Base-by-base conservation (phyloP, 2,113 vertebrate species). In the Plotosus lineatus region DNA sequence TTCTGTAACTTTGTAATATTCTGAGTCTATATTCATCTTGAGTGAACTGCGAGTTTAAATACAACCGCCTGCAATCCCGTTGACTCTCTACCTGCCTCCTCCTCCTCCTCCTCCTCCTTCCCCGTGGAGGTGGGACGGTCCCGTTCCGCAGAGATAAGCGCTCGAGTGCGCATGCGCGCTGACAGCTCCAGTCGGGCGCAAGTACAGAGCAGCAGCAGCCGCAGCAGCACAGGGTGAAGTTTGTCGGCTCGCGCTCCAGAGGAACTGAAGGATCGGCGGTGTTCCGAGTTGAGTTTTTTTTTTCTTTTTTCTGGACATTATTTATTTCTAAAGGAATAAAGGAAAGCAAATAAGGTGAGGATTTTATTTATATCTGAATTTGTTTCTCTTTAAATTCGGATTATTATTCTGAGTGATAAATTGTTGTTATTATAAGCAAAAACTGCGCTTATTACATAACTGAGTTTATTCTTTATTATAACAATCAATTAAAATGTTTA, bases 101-200 rank as follows among this genome's bases (percentile, higher is more conserved):
- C 56, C 9, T n/a, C 77, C 74, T 36, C 65, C 40, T 63, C 51
- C 46, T 36, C 23, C 71, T 33, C 2, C 28, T n/a, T 36, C 82
- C 48, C 79, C 46, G 23, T 61, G 9, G 23, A 42, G 82, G 83
- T 84, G 85, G 87, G 81, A 84, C 65, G 80, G 79, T 80, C 82
- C 88, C 81, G 85, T 77, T 83, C 71, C 56, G 81, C 85, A 23
- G 76, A 56, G 10, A 33, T 78, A 76, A 15, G 75, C 84, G 48
- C n/a, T 23, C 73, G 80, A 86, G 14, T 6, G 48, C 75, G 61
- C 58, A 61, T 28, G 71, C 82, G 87, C 75, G 85, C 81, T 33
- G 82, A 85, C 83, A 75, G 80, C 83, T 83, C 63, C 78, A 72
- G 44, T 26, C 65, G 81, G 71, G 85, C 73, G 81, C 86, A 79